Base-by-base conservation (phyloP, 1,140 invertebrate species). In the Maconellicoccus hirsutus region DNA sequence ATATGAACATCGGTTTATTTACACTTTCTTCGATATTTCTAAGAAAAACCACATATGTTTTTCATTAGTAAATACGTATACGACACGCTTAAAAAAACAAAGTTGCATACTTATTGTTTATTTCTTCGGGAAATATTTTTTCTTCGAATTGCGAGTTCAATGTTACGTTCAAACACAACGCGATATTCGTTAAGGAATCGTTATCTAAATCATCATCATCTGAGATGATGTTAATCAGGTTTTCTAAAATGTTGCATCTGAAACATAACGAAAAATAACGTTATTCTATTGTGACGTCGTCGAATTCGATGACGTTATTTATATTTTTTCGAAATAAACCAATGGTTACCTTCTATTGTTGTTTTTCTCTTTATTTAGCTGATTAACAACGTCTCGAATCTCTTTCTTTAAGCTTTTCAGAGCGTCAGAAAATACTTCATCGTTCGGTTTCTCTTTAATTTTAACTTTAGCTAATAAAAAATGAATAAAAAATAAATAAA, bases 1-100 rank as follows among this genome's bases (percentile, higher is more conserved):
- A 83, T 14, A 91, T 88, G 80, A 92, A 93, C 59, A 93, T 77
- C 27, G 91, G 90, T 59, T 86, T 86, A 74, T 86, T 88, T 78
- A 93, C 89, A 74, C 90, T 92, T 75, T 90, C 88, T 75, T 86
- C 84, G 42, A 52, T 52, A 16, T 52, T 52, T 52, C 42, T 52
- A 52, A 52, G n/a, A 52, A 52, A 52, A 14, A 52, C 33, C 6
- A 38, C 14, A 38, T 38, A 38, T 38, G 33, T 7, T 38, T 38
- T 38, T 14, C 33, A 38, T 38, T 7, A 52, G 42, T 52, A 52
- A 16, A 16, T n/a, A 3, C 42, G 12, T 3, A 52, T 52, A 52
- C 29, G 42, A 52, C 6, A 52, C n/a, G 3, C 4, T 52, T 2
- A 52, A 52, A 2, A 16, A 14, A 52, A 16, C 3, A 52, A 29